A percentile compares a stretch with the other conserved stretches of the same genome.
phyloP scores from a whole-genome alignment of 2,113 vertebrate species.

The Bubo blakistoni region DNA sequence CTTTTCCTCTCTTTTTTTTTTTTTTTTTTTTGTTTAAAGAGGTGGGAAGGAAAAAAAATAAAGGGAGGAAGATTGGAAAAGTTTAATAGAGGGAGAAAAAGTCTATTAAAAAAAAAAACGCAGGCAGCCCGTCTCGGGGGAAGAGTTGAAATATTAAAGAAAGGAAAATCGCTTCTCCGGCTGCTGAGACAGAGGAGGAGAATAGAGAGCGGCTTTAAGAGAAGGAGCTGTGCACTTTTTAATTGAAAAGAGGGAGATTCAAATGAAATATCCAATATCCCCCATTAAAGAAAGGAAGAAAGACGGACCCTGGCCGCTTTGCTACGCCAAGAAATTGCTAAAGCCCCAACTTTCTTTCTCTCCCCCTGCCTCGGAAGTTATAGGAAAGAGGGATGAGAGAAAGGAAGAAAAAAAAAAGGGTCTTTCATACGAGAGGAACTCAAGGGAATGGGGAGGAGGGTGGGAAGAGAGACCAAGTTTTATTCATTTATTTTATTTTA shows the following conservation, averaged over 20 bases:
- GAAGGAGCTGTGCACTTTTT: constrained; percentile 45
- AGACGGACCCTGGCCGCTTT: constrained; percentile 2
- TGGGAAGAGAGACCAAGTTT: constrained; percentile 36
- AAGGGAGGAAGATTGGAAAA: constrained; percentile 45
- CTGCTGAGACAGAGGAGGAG: constrained; percentile 32
- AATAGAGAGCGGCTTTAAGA: constrained; percentile 5
- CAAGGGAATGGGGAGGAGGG: constrained; percentile 22
- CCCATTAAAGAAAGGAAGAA: constrained; percentile 50
- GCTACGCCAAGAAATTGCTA: constrained; percentile 21
- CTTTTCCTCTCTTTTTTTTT: not conserved
- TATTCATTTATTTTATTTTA: constrained; percentile 67
- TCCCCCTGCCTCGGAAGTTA: constrained; percentile 9
- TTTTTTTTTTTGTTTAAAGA: constrained; percentile 8
- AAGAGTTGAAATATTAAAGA: constrained; percentile 61
- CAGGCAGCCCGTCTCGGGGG: constrained; percentile 8
- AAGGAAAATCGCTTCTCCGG: constrained; percentile 57
- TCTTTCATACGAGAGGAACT: constrained; percentile 31
- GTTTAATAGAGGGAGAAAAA: constrained; percentile 58
- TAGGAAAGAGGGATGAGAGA: constrained; percentile 41
- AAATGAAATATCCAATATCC: constrained; percentile 66
- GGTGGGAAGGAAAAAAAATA: not conserved
- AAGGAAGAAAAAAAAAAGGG: not conserved
- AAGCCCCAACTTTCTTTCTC: constrained; percentile 32
- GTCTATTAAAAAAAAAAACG: constrained; percentile 29
- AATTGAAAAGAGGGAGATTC: constrained; percentile 67